phyloP scores from a whole-genome alignment of 2,888 invertebrate species.

The Dicranocentrus wangi region DNA sequence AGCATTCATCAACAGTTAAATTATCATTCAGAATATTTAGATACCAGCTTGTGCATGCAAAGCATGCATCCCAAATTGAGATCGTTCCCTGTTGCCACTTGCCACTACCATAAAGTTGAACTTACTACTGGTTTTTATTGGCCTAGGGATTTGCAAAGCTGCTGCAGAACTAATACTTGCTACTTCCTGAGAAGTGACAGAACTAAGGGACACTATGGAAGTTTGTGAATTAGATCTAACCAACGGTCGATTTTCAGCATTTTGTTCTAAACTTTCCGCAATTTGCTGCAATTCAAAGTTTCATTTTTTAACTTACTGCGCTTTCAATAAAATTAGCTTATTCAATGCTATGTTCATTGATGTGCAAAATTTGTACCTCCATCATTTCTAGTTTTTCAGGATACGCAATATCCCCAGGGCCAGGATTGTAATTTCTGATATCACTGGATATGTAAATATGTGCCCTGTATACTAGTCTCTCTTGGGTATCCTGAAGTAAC shows the following conservation, averaged over 20 bases:
- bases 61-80: neutral
- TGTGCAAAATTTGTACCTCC: slow-evolving; percentile 87
- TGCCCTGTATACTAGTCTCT: slow-evolving; percentile 94
- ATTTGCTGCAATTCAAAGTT: slow-evolving; percentile 69
- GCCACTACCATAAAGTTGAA: neutral
- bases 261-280: slow-evolving; percentile 73
- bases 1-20: slow-evolving; percentile 53
- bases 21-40: slow-evolving; percentile 26
- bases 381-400: slow-evolving; percentile 98
- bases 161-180: slow-evolving; percentile 77
- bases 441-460: slow-evolving; percentile 95
- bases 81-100: neutral
- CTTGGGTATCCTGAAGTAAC: slow-evolving; percentile 94
- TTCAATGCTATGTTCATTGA: neutral
- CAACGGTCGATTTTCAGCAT: slow-evolving; percentile 73
- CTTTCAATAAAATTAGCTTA: no score
- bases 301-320: slow-evolving; percentile 3
- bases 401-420: slow-evolving; percentile 96
- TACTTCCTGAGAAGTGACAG: slow-evolving; percentile 83
- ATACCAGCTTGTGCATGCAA: neutral
- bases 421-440: slow-evolving; percentile 90
- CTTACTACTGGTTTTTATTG: slow-evolving; percentile 77
- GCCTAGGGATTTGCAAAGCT: slow-evolving; percentile 75
- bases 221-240: slow-evolving; percentile 80
- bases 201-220: slow-evolving; percentile 82